Percentiles rank a stretch among this genome's conserved stretches.
phyloP scores from a whole-genome alignment of 2,888 invertebrate genomes.

The Teinopalpus imperialis region DNA sequence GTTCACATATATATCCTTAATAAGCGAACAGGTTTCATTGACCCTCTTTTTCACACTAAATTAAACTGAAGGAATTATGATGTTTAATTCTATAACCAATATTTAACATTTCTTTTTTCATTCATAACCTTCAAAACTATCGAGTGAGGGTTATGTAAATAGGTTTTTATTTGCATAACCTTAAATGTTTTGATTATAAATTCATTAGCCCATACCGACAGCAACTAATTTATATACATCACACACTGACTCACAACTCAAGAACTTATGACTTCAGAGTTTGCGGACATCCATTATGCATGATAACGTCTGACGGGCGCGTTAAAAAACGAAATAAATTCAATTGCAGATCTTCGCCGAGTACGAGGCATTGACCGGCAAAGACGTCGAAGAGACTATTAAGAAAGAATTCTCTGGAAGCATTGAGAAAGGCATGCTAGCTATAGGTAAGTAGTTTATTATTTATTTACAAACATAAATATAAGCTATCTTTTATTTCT shows the following conservation, averaged over 20 bases:
- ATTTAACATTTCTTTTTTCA: too few relatives aligned
- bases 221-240: not conserved
- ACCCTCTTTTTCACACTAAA: too few relatives aligned
- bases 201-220: not conserved
- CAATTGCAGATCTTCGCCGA: slow-evolving; percentile 88
- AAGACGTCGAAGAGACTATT: slow-evolving; percentile 92
- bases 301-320: slow-evolving; percentile 29
- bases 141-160: too few relatives aligned
- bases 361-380: slow-evolving; percentile 90
- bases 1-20: too few relatives aligned
- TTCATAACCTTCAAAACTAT: too few relatives aligned
- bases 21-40: too few relatives aligned
- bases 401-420: slow-evolving; percentile 95
- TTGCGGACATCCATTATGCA: slow-evolving; percentile 37
- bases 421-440: slow-evolving; percentile 92
- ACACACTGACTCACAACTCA: not conserved
- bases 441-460: slow-evolving; percentile 86
- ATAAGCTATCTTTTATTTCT: too few relatives aligned
- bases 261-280: slow-evolving; percentile 19
- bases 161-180: too few relatives aligned
- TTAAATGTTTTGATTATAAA: slow-evolving; percentile 1
- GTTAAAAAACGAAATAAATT: slow-evolving; percentile 8
- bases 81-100: too few relatives aligned
- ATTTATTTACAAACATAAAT: too few relatives aligned
- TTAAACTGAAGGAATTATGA: too few relatives aligned